phyloP scores from a whole-genome alignment of 2,888 invertebrate genomes.

The Sipha maydis region DNA sequence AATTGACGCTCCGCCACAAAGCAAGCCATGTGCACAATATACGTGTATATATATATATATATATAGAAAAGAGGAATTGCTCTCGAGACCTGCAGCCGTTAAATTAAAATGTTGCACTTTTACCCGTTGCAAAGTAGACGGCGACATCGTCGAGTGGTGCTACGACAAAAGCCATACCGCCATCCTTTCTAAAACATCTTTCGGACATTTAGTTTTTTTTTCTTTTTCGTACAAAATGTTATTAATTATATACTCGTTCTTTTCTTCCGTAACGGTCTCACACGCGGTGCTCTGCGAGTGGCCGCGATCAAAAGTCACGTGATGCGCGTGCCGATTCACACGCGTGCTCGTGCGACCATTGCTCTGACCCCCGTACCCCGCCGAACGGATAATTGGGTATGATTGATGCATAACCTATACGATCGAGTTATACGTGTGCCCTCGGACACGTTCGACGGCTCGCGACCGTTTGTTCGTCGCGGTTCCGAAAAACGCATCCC shows the following conservation, averaged over 20 bases:
- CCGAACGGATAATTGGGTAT: no score
- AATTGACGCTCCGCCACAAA: background rate
- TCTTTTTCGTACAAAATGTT: no score
- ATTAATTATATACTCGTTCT: background rate
- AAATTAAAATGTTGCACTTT: slow-evolving; percentile 37
- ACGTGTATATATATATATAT: background rate
- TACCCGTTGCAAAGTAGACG: background rate
- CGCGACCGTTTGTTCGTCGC: no score
- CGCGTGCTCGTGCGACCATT: no score
- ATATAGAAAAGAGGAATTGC: background rate
- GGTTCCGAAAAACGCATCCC: background rate
- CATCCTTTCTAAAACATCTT: background rate
- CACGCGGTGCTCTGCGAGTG: no score
- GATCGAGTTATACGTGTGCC: no score
- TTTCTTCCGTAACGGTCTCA: background rate
- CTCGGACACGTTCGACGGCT: no score
- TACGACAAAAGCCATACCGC: background rate
- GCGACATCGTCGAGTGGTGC: background rate
- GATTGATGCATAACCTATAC: no score
- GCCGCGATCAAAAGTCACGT: no score
- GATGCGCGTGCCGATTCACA: no score
- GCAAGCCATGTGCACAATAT: background rate
- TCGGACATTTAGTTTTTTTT: background rate
- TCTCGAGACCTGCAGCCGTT: slow-evolving; percentile 1
- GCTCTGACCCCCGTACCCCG: no score